Base-by-base conservation (phyloP, 1,140 invertebrate genomes). In the Apis dorsata region DNA sequence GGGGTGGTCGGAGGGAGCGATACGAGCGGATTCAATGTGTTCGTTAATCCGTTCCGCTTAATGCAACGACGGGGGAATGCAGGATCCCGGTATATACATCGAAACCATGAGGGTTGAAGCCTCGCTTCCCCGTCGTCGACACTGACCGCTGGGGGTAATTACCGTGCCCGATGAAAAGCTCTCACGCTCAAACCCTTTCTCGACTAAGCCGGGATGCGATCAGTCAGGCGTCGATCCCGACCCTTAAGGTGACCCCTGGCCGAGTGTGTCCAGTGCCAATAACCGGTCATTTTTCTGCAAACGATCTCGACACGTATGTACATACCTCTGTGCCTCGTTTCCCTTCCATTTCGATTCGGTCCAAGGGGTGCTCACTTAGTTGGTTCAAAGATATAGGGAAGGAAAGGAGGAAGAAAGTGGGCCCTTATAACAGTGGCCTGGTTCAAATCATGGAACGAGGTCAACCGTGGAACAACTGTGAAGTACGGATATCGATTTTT, bases 91-190 rank as follows among this genome's bases (percentile, higher is more conserved):
- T 60, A 62, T 17, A 72, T 57, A 62, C 21, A 72, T 60, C 55
- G 60, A 80, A 69, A 9, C 28, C 24, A 80, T 70, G 76, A 21
- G 83, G 80, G 84, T 84, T 82, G 63, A 24, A 71, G 68, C 84
- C 85, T 75, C 82, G 86, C 77, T 89, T 90, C 90, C 88, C 78
- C 82, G 87, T 81, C 86, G 69, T 81, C 86, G 69, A 70, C 66
- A 13, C 79, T 90, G 91, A 91, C 92, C 91, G 86, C 88, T 90
- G 92, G 92, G 90, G 92, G 91, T 92, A 94, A 94, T 94, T 93
- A 94, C 91, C 91, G 86, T 87, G 87, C 89, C 81, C 69, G 72
- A 72, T 87, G 88, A 85, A 90, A 91, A 93, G 92, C 92, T 92
- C 91, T 91, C 93, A 93, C 93, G 92, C 90, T 93, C 88, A 74